phyloP scores from a whole-genome alignment of 1,140 invertebrate genomes.

The Globodera ellingtonae region DNA sequence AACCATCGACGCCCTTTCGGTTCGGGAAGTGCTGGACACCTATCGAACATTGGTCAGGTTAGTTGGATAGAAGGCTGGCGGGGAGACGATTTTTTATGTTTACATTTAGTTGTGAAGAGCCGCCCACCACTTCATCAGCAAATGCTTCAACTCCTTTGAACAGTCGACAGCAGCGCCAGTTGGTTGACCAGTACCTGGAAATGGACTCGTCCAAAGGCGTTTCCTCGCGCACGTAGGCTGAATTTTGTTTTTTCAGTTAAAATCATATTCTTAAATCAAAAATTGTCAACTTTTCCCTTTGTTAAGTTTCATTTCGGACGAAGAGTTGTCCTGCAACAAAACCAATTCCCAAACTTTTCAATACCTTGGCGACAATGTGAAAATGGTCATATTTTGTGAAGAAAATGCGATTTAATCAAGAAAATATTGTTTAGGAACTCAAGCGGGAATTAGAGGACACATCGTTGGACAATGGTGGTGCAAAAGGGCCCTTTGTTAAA shows the following conservation, averaged over 20 bases:
- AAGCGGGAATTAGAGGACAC: constrained; percentile 14
- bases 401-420: neutral
- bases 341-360: neutral
- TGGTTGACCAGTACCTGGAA: constrained; percentile 51
- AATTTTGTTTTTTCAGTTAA: constrained; percentile 21
- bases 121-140: neutral
- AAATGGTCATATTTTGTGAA: constrained; percentile 5
- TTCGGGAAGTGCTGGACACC: constrained; percentile 27
- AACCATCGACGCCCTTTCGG: constrained; percentile 31
- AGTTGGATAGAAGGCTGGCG: neutral
- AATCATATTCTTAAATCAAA: too few species aligned
- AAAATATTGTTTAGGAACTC: constrained; percentile 4
- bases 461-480: too few species aligned
- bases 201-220: constrained; percentile 41
- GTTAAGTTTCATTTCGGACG: constrained; percentile 23
- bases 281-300: neutral
- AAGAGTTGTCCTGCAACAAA: constrained; percentile 6
- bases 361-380: neutral
- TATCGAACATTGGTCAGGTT: constrained; percentile 45
- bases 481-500: neutral
- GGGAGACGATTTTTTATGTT: constrained; percentile 2
- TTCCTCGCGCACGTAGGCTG: constrained; percentile 16
- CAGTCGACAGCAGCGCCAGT: constrained; percentile 43
- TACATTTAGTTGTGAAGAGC: constrained; percentile 30
- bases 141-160: constrained; percentile 12